Conservation (phyloP, 2,113 vertebrate species). For the Empidonax alnorum region DNA sequence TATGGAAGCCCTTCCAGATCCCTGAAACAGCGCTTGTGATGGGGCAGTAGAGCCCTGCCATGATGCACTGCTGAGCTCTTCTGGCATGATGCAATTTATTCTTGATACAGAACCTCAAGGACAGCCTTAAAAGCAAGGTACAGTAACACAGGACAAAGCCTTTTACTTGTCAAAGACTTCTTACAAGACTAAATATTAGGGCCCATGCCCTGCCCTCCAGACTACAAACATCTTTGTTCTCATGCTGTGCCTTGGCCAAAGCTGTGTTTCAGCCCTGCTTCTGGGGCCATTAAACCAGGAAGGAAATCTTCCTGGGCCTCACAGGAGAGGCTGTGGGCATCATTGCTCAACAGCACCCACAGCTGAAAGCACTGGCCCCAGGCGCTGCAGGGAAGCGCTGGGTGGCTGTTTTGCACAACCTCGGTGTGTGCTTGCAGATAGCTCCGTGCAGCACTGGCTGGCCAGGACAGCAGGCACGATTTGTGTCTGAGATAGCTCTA, state of each 20-base stretch:
- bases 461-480: neutral
- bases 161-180: neutral
- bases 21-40: neutral
- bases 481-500: neutral
- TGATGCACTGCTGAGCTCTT: neutral
- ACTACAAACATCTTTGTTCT: neutral
- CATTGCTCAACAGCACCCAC: neutral
- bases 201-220: neutral
- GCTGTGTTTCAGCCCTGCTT: neutral
- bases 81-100: neutral
- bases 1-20: neutral
- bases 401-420: neutral
- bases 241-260: neutral
- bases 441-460: slow-evolving; percentile 13
- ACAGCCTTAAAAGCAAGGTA: neutral
- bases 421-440: neutral
- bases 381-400: neutral
- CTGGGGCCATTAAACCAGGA: neutral
- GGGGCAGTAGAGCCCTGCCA: neutral
- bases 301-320: neutral
- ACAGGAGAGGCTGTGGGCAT: neutral
- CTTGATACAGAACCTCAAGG: neutral
- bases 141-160: fast-evolving
- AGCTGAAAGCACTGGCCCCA: neutral
- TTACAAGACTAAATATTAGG: neutral